Conservation (phyloP, 2,888 invertebrate species). For the Villa cingulata region DNA sequence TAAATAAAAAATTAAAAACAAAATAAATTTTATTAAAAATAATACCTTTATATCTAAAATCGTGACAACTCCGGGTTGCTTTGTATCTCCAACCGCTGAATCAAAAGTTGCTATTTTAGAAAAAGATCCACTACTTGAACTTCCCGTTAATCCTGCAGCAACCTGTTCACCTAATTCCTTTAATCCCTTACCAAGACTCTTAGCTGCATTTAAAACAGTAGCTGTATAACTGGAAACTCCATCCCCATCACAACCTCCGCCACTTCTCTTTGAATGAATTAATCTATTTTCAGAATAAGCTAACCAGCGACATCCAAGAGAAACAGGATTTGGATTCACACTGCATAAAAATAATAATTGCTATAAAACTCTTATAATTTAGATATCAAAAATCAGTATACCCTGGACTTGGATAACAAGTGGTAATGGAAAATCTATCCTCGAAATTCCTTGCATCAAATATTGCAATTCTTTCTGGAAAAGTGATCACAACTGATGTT, state of each 20-base stretch:
- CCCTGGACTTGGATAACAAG: slow-evolving; percentile 79
- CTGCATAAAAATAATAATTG: background rate
- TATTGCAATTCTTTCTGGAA: slow-evolving; percentile 78
- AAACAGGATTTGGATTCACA: slow-evolving; percentile 59
- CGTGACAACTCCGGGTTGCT: slow-evolving; percentile 81
- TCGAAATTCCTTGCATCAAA: slow-evolving; percentile 82
- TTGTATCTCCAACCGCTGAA: slow-evolving; percentile 39
- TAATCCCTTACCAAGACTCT: slow-evolving; percentile 81
- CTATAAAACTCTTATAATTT: background rate
- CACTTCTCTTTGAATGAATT: slow-evolving; percentile 60
- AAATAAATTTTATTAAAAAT: too few relatives aligned
- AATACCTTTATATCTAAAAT: slow-evolving; percentile 70
- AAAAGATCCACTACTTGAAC: slow-evolving; percentile 29
- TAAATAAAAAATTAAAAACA: too few relatives aligned
- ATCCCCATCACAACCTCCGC: slow-evolving; percentile 73
- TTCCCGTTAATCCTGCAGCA: slow-evolving; percentile 75
- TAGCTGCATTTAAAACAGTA: slow-evolving; percentile 86
- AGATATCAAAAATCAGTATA: slow-evolving; percentile 21
- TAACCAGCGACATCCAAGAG: slow-evolving; percentile 73
- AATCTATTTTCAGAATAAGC: slow-evolving; percentile 80
- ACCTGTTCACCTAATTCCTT: slow-evolving; percentile 84
- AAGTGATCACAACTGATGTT: slow-evolving; percentile 74
- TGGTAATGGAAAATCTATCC: slow-evolving; percentile 73
- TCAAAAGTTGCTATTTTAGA: slow-evolving; percentile 39
- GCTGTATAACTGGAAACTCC: slow-evolving; percentile 83